Conservation (phyloP, 2,888 invertebrate genomes). For the Phalangium opilio region DNA sequence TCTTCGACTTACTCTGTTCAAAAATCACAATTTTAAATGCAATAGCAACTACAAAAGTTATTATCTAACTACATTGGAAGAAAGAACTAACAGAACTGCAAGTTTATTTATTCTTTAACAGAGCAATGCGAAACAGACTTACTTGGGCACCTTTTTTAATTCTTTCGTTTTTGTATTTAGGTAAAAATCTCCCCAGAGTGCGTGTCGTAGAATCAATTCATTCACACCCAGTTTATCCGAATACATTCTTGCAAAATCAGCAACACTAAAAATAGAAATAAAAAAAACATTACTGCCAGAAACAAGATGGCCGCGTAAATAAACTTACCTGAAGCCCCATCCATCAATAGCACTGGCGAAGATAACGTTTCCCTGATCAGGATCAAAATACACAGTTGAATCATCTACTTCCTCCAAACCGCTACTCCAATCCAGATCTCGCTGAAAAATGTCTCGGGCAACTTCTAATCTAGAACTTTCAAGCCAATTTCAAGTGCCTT, state of each 20-base stretch:
- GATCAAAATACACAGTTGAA: slow-evolving; percentile 78
- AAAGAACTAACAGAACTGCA: too few species aligned
- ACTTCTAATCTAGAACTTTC: too few species aligned
- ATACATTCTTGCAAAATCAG: slow-evolving; percentile 65
- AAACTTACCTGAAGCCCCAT: slow-evolving; percentile 57
- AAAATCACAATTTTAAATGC: too few species aligned
- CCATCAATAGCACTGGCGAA: slow-evolving; percentile 93
- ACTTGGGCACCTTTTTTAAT: slow-evolving; percentile 70
- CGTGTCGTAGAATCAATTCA: slow-evolving; percentile 52
- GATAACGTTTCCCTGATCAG: slow-evolving; percentile 83
- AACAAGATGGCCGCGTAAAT: neutral
- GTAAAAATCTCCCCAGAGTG: slow-evolving; percentile 90
- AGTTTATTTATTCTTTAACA: too few species aligned
- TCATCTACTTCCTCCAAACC: slow-evolving; percentile 69
- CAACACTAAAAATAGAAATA: slow-evolving; percentile 39
- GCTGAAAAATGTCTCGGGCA: too few species aligned
- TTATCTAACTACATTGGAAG: too few species aligned
- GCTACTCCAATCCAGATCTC: slow-evolving; percentile 54
- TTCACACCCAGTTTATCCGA: slow-evolving; percentile 57
- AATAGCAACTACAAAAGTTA: too few species aligned
- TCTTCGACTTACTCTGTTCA: slow-evolving; percentile 55
- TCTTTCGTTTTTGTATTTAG: slow-evolving; percentile 67
- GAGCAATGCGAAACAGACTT: slow-evolving; percentile 7
- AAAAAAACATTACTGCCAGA: neutral
- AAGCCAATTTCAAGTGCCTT: too few species aligned